phyloP scores from a whole-genome alignment of 2,888 invertebrate genomes.

The Rhingia campestris region DNA sequence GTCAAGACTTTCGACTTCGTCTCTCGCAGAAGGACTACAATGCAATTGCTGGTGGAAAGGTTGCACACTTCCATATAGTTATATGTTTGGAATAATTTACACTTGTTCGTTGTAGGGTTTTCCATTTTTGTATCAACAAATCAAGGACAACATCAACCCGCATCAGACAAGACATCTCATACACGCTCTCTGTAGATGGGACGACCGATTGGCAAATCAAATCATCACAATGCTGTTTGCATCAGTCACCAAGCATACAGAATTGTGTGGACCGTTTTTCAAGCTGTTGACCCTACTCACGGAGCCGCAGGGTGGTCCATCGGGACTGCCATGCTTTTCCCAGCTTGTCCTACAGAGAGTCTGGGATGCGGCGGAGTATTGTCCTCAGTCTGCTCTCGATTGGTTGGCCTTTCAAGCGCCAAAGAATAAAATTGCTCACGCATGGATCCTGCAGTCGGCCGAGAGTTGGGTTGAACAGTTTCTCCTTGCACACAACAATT shows the following conservation, averaged over 20 bases:
- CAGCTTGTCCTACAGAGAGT: constrained; percentile 93
- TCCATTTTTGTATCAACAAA: constrained; percentile 96
- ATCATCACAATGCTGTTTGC: constrained; percentile 95
- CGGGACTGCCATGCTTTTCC: constrained; percentile 94
- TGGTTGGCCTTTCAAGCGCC: constrained; percentile 94
- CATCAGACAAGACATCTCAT: constrained; percentile 95
- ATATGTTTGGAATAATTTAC: neutral
- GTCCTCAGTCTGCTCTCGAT: constrained; percentile 95
- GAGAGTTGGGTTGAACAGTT: constrained; percentile 96
- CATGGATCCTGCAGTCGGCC: constrained; percentile 95
- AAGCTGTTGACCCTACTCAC: constrained; percentile 94
- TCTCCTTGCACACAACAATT: constrained; percentile 92
- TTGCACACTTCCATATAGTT: constrained; percentile 77
- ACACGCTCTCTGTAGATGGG: constrained; percentile 95
- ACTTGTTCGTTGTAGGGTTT: constrained; percentile 87
- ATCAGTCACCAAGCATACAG: constrained; percentile 94
- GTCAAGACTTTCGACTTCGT: constrained; percentile 88
- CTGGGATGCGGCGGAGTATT: constrained; percentile 95
- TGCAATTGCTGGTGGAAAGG: constrained; percentile 93
- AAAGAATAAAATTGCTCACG: constrained; percentile 94
- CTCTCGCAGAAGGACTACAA: constrained; percentile 90
- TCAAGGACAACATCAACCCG: constrained; percentile 95
- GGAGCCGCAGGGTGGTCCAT: constrained; percentile 89
- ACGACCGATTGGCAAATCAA: constrained; percentile 93
- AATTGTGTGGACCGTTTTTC: constrained; percentile 95